Percentiles rank a stretch among this genome's conserved stretches.
These are phyloP conservation scores for Pseudoatta argentina DNA, from an alignment of 1,140 invertebrate genomes.

Conservation along the genomic window DNA sequence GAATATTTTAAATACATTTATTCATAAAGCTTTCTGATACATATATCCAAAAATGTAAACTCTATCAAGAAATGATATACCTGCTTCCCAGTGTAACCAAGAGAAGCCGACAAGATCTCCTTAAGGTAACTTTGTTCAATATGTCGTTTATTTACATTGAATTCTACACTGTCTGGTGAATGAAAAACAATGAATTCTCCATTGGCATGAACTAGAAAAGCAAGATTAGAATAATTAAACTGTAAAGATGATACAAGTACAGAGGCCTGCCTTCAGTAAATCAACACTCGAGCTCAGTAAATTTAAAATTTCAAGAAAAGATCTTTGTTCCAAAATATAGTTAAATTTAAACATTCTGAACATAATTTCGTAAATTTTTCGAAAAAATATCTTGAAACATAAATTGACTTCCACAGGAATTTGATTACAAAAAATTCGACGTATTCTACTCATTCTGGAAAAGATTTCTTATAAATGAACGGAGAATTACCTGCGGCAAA, in stretches of 20 bases:
- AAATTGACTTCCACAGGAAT: neutral
- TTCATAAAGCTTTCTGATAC: neutral
- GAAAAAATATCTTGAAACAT: neutral
- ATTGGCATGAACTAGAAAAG: slow-evolving; percentile 87
- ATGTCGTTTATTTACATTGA: slow-evolving; percentile 87
- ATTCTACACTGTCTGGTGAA: slow-evolving; percentile 89
- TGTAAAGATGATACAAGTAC: neutral
- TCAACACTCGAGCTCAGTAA: neutral
- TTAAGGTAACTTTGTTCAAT: slow-evolving; percentile 89
- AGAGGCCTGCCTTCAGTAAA: neutral
- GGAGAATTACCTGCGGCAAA: slow-evolving; percentile 63
- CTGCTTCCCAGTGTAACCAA: slow-evolving; percentile 90
- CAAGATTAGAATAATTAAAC: slow-evolving; percentile 16
- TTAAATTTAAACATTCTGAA: neutral
- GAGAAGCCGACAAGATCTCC: slow-evolving; percentile 90
- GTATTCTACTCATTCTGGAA: neutral
- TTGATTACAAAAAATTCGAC: neutral
- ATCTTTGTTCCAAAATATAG: neutral
- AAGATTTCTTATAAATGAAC: neutral
- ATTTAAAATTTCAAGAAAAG: neutral
- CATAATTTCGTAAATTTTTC: neutral
- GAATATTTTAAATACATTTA: slow-evolving; percentile 21
- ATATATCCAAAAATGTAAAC: neutral
- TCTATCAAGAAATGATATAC: slow-evolving; percentile 79
- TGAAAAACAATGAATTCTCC: slow-evolving; percentile 90